phyloP scores from a whole-genome alignment of 2,888 invertebrate genomes.

The Abrostola triplasia region DNA sequence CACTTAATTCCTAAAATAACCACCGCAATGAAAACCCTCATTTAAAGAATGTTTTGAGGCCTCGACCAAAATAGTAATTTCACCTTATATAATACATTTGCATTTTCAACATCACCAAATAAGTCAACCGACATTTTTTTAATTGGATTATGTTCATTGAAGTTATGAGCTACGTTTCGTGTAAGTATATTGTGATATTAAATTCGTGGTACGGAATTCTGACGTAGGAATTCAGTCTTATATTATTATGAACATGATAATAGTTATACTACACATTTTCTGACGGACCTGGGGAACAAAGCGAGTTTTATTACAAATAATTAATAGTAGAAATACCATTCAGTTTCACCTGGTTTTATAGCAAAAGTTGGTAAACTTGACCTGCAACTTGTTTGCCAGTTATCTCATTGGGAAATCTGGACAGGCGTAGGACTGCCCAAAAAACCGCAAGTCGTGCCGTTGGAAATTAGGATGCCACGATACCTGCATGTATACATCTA shows the following conservation, averaged over 20 bases:
- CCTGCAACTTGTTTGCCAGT: too few species aligned
- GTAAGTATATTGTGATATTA: conserved; percentile 13
- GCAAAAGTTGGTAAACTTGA: too few species aligned
- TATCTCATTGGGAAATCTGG: too few species aligned
- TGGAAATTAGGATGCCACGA: too few species aligned
- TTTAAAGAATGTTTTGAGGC: conserved; percentile 49
- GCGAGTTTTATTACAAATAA: too few species aligned
- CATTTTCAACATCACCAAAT: conserved; percentile 29
- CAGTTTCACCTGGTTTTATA: too few species aligned
- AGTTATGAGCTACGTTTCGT: conserved; percentile 24
- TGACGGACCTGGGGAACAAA: too few species aligned
- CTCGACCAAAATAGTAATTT: conserved; percentile 32
- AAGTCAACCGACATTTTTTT: conserved; percentile 38
- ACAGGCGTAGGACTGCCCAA: too few species aligned
- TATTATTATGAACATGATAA: not conserved
- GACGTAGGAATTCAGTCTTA: conserved; percentile 1
- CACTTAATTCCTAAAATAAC: conserved; percentile 53
- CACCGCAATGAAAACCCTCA: conserved; percentile 58
- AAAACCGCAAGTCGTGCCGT: too few species aligned
- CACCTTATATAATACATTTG: conserved; percentile 28
- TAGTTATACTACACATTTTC: too few species aligned
- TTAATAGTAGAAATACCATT: too few species aligned
- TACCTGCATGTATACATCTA: too few species aligned
- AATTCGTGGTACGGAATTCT: not conserved
- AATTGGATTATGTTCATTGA: conserved; percentile 40